phyloP scores from a whole-genome alignment of 2,797 vertebrate genomes.

The Anolis apletophallus region DNA sequence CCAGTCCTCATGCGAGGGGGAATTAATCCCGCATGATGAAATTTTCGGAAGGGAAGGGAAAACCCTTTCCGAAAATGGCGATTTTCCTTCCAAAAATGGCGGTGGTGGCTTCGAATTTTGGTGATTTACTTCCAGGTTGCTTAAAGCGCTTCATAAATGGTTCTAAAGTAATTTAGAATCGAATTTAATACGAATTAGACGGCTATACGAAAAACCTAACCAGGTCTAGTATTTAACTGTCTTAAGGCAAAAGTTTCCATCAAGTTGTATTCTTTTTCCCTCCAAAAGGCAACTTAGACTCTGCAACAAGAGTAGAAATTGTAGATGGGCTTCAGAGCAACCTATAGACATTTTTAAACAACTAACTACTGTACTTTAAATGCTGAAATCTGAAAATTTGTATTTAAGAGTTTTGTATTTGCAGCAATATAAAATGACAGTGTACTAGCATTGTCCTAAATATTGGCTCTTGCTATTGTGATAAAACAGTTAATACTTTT shows the following conservation, averaged over 20 bases:
- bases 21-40: too few relatives aligned
- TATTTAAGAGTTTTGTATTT: neutral
- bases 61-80: too few relatives aligned
- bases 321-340: neutral
- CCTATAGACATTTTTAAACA: neutral
- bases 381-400: neutral
- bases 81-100: too few relatives aligned
- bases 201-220: too few relatives aligned
- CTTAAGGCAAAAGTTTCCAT: neutral
- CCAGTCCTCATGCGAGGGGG: too few relatives aligned
- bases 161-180: too few relatives aligned
- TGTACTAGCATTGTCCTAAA: neutral
- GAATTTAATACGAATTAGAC: too few relatives aligned
- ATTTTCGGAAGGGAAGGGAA: too few relatives aligned
- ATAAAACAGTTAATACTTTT: neutral
- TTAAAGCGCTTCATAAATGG: too few relatives aligned
- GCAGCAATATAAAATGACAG: neutral
- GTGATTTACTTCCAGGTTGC: too few relatives aligned
- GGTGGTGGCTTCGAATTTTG: too few relatives aligned
- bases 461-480: slow-evolving; percentile 12
- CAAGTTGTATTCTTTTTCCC: neutral
- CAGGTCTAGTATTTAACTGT: too few relatives aligned
- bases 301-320: neutral
- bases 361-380: neutral
- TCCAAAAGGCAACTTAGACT: neutral